Conservation (phyloP, 1,140 invertebrate species). For the Centruroides sculpturatus region DNA sequence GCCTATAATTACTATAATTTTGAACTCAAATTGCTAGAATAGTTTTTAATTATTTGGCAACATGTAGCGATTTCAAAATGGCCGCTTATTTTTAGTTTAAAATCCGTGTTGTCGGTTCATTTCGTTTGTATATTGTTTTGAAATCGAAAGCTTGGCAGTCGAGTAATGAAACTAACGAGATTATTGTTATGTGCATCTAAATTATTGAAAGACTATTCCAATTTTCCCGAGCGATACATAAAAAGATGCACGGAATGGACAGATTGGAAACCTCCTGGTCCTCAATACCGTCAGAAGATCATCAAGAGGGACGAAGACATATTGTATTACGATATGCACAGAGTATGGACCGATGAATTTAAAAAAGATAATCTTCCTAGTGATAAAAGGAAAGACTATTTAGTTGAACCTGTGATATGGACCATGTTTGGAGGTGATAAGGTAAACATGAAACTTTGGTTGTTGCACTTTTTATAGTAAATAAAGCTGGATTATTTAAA, state of each 20-base stretch:
- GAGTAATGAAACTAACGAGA: conserved; percentile 15
- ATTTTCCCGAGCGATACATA: conserved; percentile 67
- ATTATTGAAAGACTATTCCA: conserved; percentile 52
- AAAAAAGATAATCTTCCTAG: conserved; percentile 44
- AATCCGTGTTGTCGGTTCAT: no score
- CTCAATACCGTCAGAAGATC: conserved; percentile 49
- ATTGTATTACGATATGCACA: conserved; percentile 44
- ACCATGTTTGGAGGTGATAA: conserved; percentile 69
- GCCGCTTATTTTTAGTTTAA: no score
- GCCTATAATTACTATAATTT: no score
- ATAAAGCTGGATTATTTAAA: no score
- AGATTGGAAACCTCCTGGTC: conserved; percentile 60
- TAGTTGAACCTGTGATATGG: conserved; percentile 68
- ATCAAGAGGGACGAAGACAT: conserved; percentile 45
- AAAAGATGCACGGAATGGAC: conserved; percentile 57
- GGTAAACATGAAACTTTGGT: conserved; percentile 26
- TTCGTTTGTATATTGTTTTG: no score
- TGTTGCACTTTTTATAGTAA: no score
- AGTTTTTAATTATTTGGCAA: no score
- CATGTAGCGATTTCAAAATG: no score
- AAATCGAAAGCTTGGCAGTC: no score
- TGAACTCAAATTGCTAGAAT: no score
- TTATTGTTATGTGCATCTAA: conserved; percentile 9
- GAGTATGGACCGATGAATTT: conserved; percentile 69
- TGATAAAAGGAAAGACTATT: conserved; percentile 37